Conservation (phyloP, 2,113 vertebrate species). For the Gorilla gorilla region DNA sequence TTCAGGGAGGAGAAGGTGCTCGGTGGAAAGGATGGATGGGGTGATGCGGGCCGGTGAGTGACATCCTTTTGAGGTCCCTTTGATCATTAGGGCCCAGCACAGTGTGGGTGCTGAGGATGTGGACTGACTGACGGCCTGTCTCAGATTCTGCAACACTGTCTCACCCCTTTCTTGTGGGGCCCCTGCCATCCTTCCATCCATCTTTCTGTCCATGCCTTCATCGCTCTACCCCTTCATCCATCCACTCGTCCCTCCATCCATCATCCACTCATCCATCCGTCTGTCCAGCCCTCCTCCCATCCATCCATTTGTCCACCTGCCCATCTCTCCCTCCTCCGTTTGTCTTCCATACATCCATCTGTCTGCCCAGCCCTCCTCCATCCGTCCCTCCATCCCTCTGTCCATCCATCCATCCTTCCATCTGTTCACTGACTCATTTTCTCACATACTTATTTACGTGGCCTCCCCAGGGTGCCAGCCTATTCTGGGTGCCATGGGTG, state of each 20-base stretch:
- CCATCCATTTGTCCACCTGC: background rate
- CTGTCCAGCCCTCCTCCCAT: background rate
- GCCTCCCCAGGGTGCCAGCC: background rate
- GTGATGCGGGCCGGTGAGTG: background rate
- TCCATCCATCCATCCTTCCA: background rate
- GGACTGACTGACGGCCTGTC: background rate
- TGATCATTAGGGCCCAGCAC: background rate
- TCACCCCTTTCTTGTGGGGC: background rate
- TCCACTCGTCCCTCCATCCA: accelerated
- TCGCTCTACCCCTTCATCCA: background rate
- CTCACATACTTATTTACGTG: background rate
- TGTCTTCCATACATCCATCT: background rate
- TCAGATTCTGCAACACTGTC: background rate
- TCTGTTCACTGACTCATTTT: background rate
- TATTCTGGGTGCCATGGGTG: background rate
- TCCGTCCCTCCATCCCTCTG: accelerated
- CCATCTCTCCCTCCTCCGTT: too few relatives aligned
- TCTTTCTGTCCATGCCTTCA: background rate
- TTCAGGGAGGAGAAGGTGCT: background rate
- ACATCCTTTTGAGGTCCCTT: background rate
- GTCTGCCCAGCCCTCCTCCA: too few relatives aligned
- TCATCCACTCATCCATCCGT: accelerated
- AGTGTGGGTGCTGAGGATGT: background rate
- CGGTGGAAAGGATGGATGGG: background rate
- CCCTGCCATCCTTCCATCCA: background rate